Base-by-base conservation (phyloP, 2,797 vertebrate species). In the Ctenosaura bakeri region DNA sequence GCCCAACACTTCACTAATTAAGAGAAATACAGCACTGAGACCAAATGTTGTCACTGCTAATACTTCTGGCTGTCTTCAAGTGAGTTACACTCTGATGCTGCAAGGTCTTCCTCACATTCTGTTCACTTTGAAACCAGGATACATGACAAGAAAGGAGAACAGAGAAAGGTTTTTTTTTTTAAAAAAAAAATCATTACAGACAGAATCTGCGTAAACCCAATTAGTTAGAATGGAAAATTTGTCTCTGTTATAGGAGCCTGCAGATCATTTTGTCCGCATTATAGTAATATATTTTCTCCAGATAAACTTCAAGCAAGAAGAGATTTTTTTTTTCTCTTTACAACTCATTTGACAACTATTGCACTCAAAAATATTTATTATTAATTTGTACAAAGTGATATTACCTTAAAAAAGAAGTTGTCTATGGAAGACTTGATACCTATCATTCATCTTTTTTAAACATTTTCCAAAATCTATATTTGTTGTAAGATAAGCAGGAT, bases 121-220 rank as follows among this genome's bases (percentile, higher is more conserved):
- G 22, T 82, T 94, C 64, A 92, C n/a, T 64, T 94, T 93, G 81
- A 92, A 96, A 95, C 22, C 0, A 6, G 80, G n/a, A 1, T 66
- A 29, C 86, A 74, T 82, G 93, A 94, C 73, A 92, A 93, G 89
- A 87, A 86, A 76, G 20, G 42, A 78, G 10, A 50, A 18, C 26
- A 9, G 42, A 50, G 77, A 77, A 18, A 77, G 94, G 87, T 14
- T 1, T 5, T 6, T 52, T 56, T 52, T 26, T 14, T 42, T 2
- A 38, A 1, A 18, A 22, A 66, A 64, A 26, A 32, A 2, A 93
- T 95, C 91, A 94, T 96, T 96, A 95, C 87, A 86, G 42, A 91
- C 42, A 92, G 82, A 86, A 92, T 93, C 91, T 91, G 69, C 92
- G 81, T 26, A 90, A 96, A 91, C 86, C 32, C 77, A 54, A 71